Evolutionary conservation across 2,113 vertebrate species (phyloP).

Genomic region (Sorex fumeus): DNA sequence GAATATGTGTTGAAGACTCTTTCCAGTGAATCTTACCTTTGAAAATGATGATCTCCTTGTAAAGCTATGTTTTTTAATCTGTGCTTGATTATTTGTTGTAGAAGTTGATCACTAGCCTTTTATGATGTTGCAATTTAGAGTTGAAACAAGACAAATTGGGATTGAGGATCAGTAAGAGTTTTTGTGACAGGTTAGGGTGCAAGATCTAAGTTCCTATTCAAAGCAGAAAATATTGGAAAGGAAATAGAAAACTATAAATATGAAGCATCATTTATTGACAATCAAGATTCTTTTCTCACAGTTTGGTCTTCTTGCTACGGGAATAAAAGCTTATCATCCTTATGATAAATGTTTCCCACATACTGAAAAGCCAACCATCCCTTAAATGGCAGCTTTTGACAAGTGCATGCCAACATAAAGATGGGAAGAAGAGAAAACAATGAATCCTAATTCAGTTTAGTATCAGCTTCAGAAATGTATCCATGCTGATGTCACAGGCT

Average conservation of each 20-base stretch:
- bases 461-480: constrained; percentile 50
- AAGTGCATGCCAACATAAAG: constrained; percentile 25
- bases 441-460: constrained; percentile 3
- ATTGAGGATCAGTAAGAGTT: neutral
- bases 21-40: constrained; percentile 10
- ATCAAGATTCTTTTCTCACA: constrained; percentile 57
- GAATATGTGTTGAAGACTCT: constrained; percentile 39
- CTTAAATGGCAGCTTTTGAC: constrained; percentile 41
- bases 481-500: neutral
- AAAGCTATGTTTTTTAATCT: constrained; percentile 18
- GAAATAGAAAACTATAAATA: neutral
- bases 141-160: neutral
- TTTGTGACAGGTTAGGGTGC: neutral
- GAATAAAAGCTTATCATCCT: constrained; percentile 30
- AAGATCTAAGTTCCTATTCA: constrained; percentile 15
- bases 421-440: neutral
- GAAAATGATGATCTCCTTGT: neutral
- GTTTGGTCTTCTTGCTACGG: constrained; percentile 46
- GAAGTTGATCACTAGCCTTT: constrained; percentile 25
- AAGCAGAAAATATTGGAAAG: constrained; percentile 12
- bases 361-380: neutral
- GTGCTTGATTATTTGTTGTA: constrained; percentile 39
- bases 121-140: constrained; percentile 26
- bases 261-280: constrained; percentile 46
- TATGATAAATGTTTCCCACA: neutral